A percentile compares a stretch with the other conserved stretches of the same genome.
Conservation (phyloP, 2,797 vertebrate genomes). For the Muscicapa striata region DNA sequence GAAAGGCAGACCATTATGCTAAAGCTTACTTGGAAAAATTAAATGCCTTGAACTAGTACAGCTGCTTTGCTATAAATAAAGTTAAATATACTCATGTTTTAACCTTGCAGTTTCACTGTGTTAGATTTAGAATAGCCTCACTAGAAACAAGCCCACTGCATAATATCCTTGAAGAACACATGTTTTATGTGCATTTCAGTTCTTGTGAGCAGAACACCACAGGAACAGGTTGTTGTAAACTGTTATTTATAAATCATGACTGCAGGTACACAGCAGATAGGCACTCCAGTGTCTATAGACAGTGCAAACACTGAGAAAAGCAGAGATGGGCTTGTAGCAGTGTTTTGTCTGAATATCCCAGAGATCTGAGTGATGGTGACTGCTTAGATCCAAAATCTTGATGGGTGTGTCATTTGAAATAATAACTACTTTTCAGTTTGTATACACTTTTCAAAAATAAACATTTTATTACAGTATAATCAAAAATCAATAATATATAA, state of each 20-base stretch:
- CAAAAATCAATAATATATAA: background rate
- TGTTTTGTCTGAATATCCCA: background rate
- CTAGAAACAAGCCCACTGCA: background rate
- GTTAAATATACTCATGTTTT: background rate
- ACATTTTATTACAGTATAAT: background rate
- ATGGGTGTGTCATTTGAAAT: background rate
- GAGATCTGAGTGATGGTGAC: background rate
- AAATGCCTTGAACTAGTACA: slow-evolving; percentile 30
- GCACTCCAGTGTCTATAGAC: background rate
- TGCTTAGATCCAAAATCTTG: background rate
- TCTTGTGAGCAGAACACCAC: background rate
- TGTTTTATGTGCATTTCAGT: background rate
- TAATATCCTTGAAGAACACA: background rate
- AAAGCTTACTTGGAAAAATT: slow-evolving; percentile 37
- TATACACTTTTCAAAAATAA: background rate
- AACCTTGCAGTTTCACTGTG: background rate
- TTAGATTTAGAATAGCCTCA: background rate
- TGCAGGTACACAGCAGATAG: background rate
- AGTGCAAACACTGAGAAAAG: background rate
- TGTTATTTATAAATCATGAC: background rate
- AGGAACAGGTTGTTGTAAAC: background rate
- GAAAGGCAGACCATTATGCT: slow-evolving; percentile 2
- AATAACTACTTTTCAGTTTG: background rate
- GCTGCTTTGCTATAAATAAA: slow-evolving; percentile 43
- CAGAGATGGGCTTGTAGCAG: background rate